Base-by-base conservation (phyloP, 2,797 vertebrate species). In the Trichosurus vulpecula region DNA sequence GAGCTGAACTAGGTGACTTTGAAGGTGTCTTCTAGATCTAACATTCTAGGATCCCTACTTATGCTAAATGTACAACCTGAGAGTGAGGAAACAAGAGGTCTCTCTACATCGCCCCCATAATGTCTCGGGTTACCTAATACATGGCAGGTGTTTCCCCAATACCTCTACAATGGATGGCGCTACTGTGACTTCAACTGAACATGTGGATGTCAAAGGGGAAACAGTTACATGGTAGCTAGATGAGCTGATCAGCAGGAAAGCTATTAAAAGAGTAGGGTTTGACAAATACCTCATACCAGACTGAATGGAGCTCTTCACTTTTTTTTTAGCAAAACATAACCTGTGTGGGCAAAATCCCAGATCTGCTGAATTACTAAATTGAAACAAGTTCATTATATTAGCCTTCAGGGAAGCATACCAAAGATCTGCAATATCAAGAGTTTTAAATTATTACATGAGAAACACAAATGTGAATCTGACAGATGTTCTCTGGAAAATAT, bases 291-390 rank as follows among this genome's bases (percentile, higher is more conserved):
- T 87, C 25, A 47, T 81, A 51, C 9, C 25, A 51, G 3, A 87
- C 41, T 87, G 41, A 87, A 87, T 12, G 10, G 25, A 87, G 41
- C 25, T 51, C 25, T 11, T 87, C 8, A 9, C 13, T 87, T 87
- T 66, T 66, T 14, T 66, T 93, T 97, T 97, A 94, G 91, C 93
- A 92, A 98, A 97, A 96, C n/a, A 57, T 97, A 98, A 98, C 91
- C 96, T 96, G 57, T 95, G 96, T 90, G 94, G 92, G 95, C 94
- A 98, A 96, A 97, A 98, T 97, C 95, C 41, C 93, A 98, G 92
- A 95, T 57, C 91, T 96, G 96, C 10, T 97, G 74, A 98, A 96
- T 97, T 96, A 97, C 92, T 98, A 96, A 97, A 98, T 97, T 95
- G 94, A 98, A 96, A 92, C 90, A 95, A 93, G 93, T 96, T 98